Conservation (phyloP, 2,797 vertebrate species). For the Halcyon chelicuti region DNA sequence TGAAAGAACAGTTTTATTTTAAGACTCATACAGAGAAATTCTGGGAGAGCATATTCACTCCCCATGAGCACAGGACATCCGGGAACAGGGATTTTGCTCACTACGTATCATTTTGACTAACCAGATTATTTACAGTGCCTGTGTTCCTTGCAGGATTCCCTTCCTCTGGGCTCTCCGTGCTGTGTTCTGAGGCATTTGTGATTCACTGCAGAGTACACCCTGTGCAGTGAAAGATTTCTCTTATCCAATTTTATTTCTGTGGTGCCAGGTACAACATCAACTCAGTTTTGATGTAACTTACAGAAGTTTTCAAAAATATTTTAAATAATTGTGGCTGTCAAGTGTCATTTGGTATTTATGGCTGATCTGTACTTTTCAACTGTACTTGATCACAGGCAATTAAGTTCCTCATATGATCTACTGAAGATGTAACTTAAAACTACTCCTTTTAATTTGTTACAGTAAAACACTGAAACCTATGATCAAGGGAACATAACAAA, state of each 20-base stretch:
- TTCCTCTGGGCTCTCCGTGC: background rate
- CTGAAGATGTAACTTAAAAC: background rate
- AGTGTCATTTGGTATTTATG: background rate
- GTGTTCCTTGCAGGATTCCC: background rate
- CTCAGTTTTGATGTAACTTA: background rate
- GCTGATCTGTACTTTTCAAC: background rate
- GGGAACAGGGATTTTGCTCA: background rate
- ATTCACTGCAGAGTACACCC: background rate
- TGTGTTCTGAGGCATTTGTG: background rate
- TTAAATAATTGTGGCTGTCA: background rate
- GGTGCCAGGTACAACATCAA: background rate
- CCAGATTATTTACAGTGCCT: background rate
- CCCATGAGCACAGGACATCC: background rate
- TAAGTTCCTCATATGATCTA: background rate
- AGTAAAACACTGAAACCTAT: background rate
- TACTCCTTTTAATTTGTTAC: background rate
- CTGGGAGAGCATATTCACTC: background rate
- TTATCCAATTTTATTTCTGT: background rate
- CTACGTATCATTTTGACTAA: background rate
- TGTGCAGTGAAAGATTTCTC: background rate
- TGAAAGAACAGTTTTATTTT: background rate
- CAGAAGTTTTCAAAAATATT: background rate
- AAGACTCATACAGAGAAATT: background rate
- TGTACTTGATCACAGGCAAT: background rate
- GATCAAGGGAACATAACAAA: background rate